A percentile compares a stretch with the other conserved stretches of the same genome.
These are phyloP conservation scores for Chloroceryle amazona DNA, from an alignment of 2,797 vertebrate genomes.

Conservation along the genomic window DNA sequence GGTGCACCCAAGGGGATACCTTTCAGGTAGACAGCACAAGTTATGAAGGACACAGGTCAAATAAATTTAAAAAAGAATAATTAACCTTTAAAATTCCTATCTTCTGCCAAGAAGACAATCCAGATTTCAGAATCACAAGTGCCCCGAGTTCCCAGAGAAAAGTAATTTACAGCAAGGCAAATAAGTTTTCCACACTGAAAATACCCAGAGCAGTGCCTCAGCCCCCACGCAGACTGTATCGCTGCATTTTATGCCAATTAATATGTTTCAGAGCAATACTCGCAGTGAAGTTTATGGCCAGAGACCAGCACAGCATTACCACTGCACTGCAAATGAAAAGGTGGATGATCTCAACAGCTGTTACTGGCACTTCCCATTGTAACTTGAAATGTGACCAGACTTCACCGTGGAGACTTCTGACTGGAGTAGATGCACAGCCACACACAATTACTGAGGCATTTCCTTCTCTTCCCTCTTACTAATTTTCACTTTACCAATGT, in stretches of 20 bases:
- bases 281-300: not conserved
- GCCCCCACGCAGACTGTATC: accelerated
- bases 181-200: not conserved
- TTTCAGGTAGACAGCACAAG: not conserved
- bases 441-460: not conserved
- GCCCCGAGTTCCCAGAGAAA: not conserved
- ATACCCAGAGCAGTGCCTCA: not conserved
- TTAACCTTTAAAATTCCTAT: not conserved
- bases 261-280: not conserved
- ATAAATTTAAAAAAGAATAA: not conserved
- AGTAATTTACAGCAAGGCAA: not conserved
- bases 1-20: not conserved
- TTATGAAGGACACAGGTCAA: not conserved
- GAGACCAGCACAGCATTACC: not conserved
- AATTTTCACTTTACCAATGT: not conserved
- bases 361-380: not conserved
- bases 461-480: not conserved
- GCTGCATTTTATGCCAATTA: not conserved
- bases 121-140: not conserved
- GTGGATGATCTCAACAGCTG: not conserved
- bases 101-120: not conserved
- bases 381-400: not conserved
- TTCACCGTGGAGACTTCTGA: accelerated
- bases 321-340: not conserved
- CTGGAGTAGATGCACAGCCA: not conserved